A percentile compares a stretch with the other conserved stretches of the same genome.
Evolutionary conservation across 2,888 invertebrate genomes (phyloP).

Genomic region (Gryllus longicercus): DNA sequence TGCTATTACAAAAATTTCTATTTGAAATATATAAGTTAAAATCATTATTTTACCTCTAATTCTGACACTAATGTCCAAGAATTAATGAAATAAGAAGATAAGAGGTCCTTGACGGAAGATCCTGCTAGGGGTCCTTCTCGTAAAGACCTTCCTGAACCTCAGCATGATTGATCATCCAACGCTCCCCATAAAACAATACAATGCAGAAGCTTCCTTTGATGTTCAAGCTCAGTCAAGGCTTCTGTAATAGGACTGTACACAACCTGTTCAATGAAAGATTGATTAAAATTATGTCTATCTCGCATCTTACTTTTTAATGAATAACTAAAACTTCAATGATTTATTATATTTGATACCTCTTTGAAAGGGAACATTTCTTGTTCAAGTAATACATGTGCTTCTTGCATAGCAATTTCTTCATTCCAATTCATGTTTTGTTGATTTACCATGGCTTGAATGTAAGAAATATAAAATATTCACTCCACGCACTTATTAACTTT

Average conservation of each 20-base stretch:
- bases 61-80: slow-evolving; percentile 18
- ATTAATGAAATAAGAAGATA: slow-evolving; percentile 3
- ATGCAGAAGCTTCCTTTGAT: not conserved
- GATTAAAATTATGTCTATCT: not conserved
- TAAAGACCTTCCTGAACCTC: slow-evolving; percentile 23
- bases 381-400: not conserved
- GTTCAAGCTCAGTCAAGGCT: not conserved
- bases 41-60: not conserved
- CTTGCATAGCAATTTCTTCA: not conserved
- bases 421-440: not conserved
- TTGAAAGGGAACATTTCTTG: not conserved
- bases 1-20: too few species aligned
- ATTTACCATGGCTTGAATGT: not conserved
- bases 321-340: not conserved
- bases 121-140: slow-evolving; percentile 11
- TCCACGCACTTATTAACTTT: not conserved
- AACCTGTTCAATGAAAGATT: slow-evolving; percentile 6
- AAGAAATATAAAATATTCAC: not conserved
- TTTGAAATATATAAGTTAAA: too few species aligned
- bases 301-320: not conserved
- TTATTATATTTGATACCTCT: not conserved
- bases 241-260: not conserved
- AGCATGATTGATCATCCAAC: slow-evolving; percentile 21
- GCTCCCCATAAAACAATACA: slow-evolving; percentile 23
- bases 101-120: not conserved